Base-by-base conservation (phyloP, 2,113 vertebrate species). In the Rhea pennata region DNA sequence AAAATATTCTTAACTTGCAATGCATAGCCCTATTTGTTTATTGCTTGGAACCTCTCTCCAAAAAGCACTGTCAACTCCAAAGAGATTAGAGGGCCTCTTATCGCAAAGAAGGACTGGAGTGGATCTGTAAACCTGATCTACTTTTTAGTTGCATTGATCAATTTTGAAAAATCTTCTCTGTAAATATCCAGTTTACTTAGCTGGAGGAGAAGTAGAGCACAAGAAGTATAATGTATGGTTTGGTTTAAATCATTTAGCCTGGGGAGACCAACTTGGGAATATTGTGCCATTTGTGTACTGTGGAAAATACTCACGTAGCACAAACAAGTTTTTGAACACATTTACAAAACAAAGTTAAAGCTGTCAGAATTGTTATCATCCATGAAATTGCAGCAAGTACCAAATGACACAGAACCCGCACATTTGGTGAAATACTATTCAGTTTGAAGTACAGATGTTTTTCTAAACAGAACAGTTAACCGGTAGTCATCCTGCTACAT, bases 131-230 rank as follows among this genome's bases (percentile, higher is more conserved):
- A 92, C 66, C 2, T 72, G 51, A 93, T 84, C 0, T 46, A 92
- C 93, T 87, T 94, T 90, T 62, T 71, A 51, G 81, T 77, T 86
- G 23, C 50, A 88, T 69, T 79, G 80, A 95, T 95, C 92, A 94
- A 77, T 64, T 87, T 95, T 94, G 61, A 91, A 92, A 92, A 92
- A 65, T 91, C 56, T 76, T 89, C 92, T 79, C 39, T 81, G 23
- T 31, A 53, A 77, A 87, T 90, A 71, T 74, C n/a, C 58, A 48
- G 40, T 80, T 79, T 88, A 88, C 53, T 82, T 83, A 69, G 77
- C 39, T 89, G n/a, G 33, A 86, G 44, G 71, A 81, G 75, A 58
- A 88, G 36, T 56, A 65, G 36, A 72, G 39, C 46, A 65, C 50
- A 73, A 87, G 77, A 73, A 87, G 54, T 62, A 19, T 27, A 67